Evolutionary conservation across 1,140 invertebrate species (phyloP), one percentile per base, ranked within the genome.

Genomic region (Agraylea sexmaculata): DNA sequence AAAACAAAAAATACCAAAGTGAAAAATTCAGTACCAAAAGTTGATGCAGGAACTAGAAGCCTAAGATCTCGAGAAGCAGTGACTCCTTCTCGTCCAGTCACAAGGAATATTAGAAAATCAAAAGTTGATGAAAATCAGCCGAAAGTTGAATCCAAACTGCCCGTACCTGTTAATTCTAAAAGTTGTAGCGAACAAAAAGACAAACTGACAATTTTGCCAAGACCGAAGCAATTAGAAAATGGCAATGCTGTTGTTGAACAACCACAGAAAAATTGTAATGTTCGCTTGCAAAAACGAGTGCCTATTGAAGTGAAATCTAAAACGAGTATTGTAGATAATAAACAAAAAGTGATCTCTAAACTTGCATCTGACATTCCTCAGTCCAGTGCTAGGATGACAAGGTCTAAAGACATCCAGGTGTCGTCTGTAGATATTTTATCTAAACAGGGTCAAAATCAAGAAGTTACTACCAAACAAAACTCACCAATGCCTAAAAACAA

Each of bases 71-170:
- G 7, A 15, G 30, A 10, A 8, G 7, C 30, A 10, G 8, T 16
- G 7, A 7, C 30, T 32, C 13, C 10, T 16, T 7, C 13, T 7
- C 7, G 15, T n/a, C 13, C 30, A 17, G 15, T 10, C 7, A 17
- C 15, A 17, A 15, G n/a, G n/a, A n/a, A n/a, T n/a, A n/a, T n/a
- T n/a, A n/a, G n/a, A n/a, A n/a, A n/a, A n/a, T n/a, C n/a, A n/a
- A n/a, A n/a, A n/a, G n/a, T n/a, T n/a, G n/a, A n/a, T n/a, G n/a
- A n/a, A n/a, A n/a, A n/a, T n/a, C n/a, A n/a, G n/a, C n/a, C n/a
- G n/a, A n/a, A n/a, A n/a, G n/a, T 21, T 11, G 43, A 49, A 10
- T 46, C 47, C 16, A 40, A 46, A 28, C 43, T 46, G 13, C 45
- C 47, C 30, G 40, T 43, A 22, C 43, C 47, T 4, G 40, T 42